Percentiles rank a stretch among this genome's conserved stretches.
phyloP scores from a whole-genome alignment of 2,888 invertebrate genomes.

The Lycophotia porphyrea region DNA sequence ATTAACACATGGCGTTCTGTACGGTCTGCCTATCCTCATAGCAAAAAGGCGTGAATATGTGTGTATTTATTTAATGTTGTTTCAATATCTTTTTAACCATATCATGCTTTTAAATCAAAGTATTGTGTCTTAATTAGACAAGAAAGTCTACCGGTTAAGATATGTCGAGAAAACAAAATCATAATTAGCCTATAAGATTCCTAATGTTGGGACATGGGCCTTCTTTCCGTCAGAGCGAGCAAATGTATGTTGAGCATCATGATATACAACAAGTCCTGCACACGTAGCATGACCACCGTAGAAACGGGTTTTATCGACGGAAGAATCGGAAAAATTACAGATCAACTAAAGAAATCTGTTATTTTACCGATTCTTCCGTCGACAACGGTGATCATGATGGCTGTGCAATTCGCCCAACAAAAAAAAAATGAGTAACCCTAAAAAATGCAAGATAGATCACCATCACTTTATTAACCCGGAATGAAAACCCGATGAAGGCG shows the following conservation, averaged over 20 bases:
- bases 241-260: neutral
- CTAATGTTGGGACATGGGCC: neutral
- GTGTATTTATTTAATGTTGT: neutral
- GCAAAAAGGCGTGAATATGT: neutral
- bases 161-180: neutral
- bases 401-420: neutral
- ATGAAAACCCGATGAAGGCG: slow-evolving; percentile 33
- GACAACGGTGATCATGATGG: too few relatives aligned
- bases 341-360: too few relatives aligned
- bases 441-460: slow-evolving; percentile 15
- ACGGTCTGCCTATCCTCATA: neutral
- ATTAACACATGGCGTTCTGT: neutral
- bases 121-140: neutral
- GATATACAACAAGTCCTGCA: neutral
- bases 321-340: too few relatives aligned
- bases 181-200: neutral
- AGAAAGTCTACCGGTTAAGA: neutral
- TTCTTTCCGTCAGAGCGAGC: neutral
- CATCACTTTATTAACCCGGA: slow-evolving; percentile 27
- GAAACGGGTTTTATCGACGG: too few relatives aligned
- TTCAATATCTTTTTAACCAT: neutral
- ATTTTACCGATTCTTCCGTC: too few relatives aligned
- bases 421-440: neutral
- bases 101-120: neutral
- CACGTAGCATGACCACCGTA: too few relatives aligned